A percentile compares a stretch with the other conserved stretches of the same genome.
These are phyloP conservation scores for Fragum fragum DNA, from an alignment of 2,888 invertebrate genomes.

Conservation along the genomic window DNA sequence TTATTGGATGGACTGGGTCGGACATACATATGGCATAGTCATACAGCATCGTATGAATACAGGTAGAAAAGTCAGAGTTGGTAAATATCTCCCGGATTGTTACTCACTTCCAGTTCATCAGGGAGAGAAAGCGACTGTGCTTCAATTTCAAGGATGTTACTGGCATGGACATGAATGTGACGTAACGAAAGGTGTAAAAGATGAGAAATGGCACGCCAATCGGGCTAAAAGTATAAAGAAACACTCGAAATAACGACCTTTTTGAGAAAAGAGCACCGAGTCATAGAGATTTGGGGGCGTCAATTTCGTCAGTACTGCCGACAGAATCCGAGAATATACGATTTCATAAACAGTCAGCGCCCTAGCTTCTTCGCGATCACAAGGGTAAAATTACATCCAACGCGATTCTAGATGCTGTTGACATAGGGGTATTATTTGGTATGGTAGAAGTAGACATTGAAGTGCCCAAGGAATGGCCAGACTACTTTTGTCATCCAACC, in stretches of 20 bases:
- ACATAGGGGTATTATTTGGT: constrained; percentile 41
- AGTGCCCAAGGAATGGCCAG: constrained; percentile 43
- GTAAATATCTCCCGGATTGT: constrained; percentile 50
- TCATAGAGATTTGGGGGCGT: constrained; percentile 58
- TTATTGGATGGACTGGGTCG: constrained; percentile 56
- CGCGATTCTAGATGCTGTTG: constrained; percentile 38
- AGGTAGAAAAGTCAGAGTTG: constrained; percentile 36
- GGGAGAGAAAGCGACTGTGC: constrained; percentile 28
- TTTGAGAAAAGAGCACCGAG: background rate
- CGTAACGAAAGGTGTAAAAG: constrained; percentile 28
- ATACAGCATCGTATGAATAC: constrained; percentile 43
- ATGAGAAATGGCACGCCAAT: constrained; percentile 47
- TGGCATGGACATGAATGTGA: constrained; percentile 54
- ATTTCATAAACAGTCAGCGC: constrained; percentile 31
- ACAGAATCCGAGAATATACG: constrained; percentile 33
- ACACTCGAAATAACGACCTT: constrained; percentile 22
- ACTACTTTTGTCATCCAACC: constrained; percentile 32
- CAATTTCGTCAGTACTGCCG: constrained; percentile 42
- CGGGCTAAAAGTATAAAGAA: constrained; percentile 9
- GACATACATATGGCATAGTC: background rate
- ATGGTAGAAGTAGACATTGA: constrained; percentile 54
- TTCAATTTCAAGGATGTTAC: constrained; percentile 60
- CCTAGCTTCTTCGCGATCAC: constrained; percentile 32
- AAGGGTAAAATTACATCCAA: constrained; percentile 39
- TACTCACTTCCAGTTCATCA: constrained; percentile 17